Base-by-base conservation (phyloP, 53 echinoderm and acorn worm species). In the Stichopus horrens region DNA sequence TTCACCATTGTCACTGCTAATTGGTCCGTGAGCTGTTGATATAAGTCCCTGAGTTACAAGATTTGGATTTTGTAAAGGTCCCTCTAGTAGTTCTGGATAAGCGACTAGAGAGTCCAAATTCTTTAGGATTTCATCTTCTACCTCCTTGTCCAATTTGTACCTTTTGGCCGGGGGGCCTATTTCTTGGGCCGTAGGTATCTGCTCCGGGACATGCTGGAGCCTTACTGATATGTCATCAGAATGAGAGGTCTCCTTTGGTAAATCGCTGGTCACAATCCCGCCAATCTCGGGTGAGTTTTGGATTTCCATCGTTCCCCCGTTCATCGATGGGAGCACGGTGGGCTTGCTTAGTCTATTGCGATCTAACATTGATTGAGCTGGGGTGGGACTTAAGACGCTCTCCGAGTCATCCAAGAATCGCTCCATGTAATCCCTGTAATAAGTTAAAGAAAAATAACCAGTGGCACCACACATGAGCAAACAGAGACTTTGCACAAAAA, bases 381-480 rank as follows among this genome's bases (percentile, higher is more conserved):
- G 96, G 73, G 95, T 93, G 54, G 96, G 96, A 58, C 96, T 94
- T 54, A 92, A 86, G 8, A 95, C 88, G 88, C 89, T 94, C 89
- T 97, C 97, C 7, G 94, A 89, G 83, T 97, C 97, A 79, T 97
- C 97, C 78, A 97, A 54, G 88, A 97, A 97, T 65, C 94, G 85
- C 74, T 95, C 97, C 97, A 97, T 97, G 89, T 97, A 97, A 80
- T 97, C 95, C 73, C 97, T 95, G 83, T 4, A 14, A 86, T 75
- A 65, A 37, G 37, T 37, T 37, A 37, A 37, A 37, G 37, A 37
- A 37, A 37, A 37, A 37, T 37, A 37, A 37, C 37, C 37, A 37
- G 37, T 37, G 37, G 37, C 37, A 37, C 37, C 37, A 37, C 37
- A 37, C 37, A 37, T 37, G 37, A 37, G 37, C 1, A 37, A 37